Percentiles rank a stretch among this genome's conserved stretches.
Evolutionary conservation across 2,888 invertebrate genomes (phyloP).

Genomic region (Zaprionus lineosus): DNA sequence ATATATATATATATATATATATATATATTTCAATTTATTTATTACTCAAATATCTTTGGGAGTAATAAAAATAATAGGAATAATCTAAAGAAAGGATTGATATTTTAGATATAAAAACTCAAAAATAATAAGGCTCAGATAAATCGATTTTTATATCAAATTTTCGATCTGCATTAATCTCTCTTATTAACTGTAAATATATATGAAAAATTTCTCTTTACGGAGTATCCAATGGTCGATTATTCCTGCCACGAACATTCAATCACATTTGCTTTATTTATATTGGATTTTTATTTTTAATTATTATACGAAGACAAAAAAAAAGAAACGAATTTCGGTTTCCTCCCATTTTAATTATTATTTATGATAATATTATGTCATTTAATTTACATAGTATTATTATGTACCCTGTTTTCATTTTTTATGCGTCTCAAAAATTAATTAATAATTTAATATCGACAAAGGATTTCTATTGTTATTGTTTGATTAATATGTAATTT

Average conservation of each 20-base stretch:
- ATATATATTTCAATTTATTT: no score
- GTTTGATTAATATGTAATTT: conserved; percentile 5
- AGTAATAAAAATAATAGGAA: no score
- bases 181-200: neutral
- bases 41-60: no score
- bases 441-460: conserved; percentile 47
- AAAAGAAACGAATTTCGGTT: conserved; percentile 17
- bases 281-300: conserved; percentile 26
- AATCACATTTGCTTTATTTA: conserved; percentile 1
- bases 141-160: neutral
- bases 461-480: conserved; percentile 4
- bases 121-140: no score
- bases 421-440: conserved; percentile 38
- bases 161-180: no score
- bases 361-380: conserved; percentile 64
- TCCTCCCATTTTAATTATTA: conserved; percentile 69
- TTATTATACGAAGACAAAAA: conserved; percentile 23
- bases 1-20: no score
- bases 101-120: no score
- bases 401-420: conserved; percentile 37
- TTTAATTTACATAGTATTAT: conserved; percentile 53
- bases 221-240: conserved; percentile 1
- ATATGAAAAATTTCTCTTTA: conserved; percentile 35
- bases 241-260: neutral
- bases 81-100: no score